These are phyloP conservation scores for Neopelma chrysocephalum DNA, from an alignment of 2,797 vertebrate genomes.

Conservation along the genomic window DNA sequence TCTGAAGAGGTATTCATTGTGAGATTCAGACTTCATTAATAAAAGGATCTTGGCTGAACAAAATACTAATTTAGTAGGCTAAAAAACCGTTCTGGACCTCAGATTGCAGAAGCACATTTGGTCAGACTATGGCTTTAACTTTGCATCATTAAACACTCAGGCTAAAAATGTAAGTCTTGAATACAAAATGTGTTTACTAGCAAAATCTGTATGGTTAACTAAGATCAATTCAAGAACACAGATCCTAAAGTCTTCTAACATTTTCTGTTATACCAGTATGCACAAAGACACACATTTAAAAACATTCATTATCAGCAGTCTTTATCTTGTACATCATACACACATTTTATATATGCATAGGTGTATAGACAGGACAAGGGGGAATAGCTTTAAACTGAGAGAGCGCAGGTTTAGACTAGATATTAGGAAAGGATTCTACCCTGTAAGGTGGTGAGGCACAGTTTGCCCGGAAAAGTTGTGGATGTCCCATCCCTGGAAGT, in stretches of 20 bases:
- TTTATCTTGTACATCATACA: background rate
- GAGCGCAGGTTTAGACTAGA: background rate
- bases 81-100: background rate
- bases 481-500: background rate
- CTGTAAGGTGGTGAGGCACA: background rate
- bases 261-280: background rate
- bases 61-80: background rate
- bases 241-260: background rate
- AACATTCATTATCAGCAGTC: background rate
- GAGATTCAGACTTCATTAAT: conserved; percentile 35
- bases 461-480: background rate
- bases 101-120: background rate
- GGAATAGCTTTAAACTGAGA: background rate
- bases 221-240: conserved; percentile 10
- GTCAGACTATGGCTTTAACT: background rate
- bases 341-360: background rate
- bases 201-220: conserved; percentile 39
- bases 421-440: background rate
- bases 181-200: conserved; percentile 56
- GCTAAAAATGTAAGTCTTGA: conserved; percentile 32
- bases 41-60: conserved; percentile 33
- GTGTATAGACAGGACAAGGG: background rate
- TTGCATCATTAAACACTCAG: background rate
- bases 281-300: background rate
- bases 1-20: background rate